Conservation (phyloP, 2,113 vertebrate genomes). For the Stegastes partitus region DNA sequence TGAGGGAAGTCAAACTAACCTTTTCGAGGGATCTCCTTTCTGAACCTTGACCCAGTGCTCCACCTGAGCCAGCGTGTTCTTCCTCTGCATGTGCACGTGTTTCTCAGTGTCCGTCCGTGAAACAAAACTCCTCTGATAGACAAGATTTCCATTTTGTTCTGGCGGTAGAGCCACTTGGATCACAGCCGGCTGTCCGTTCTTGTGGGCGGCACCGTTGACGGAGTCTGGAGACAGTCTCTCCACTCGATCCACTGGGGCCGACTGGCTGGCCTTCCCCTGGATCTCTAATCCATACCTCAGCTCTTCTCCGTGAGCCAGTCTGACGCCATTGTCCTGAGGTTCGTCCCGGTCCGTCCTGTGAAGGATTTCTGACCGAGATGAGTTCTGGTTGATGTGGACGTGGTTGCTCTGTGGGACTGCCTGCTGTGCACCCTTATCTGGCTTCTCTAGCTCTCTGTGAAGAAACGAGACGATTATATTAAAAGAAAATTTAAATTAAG, state of each 20-base stretch:
- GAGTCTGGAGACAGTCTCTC: conserved; percentile 87
- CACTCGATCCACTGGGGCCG: conserved; percentile 73
- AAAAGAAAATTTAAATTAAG: background rate
- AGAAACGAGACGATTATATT: conserved; percentile 19
- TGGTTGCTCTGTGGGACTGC: conserved; percentile 91
- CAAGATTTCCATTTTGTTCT: conserved; percentile 91
- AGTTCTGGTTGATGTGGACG: conserved; percentile 83
- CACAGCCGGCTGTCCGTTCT: conserved; percentile 85
- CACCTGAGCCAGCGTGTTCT: conserved; percentile 91
- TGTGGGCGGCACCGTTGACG: conserved; percentile 82
- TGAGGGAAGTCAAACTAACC: conserved; percentile 78
- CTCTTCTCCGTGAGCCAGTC: conserved; percentile 81
- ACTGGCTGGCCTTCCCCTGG: conserved; percentile 83
- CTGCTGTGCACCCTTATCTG: conserved; percentile 86
- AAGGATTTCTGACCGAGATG: conserved; percentile 78
- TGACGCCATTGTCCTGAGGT: conserved; percentile 78
- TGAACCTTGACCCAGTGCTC: conserved; percentile 96
- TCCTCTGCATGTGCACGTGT: conserved; percentile 91
- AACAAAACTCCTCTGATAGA: conserved; percentile 87
- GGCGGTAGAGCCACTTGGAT: conserved; percentile 77
- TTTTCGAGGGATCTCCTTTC: conserved; percentile 90
- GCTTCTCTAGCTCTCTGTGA: conserved; percentile 88
- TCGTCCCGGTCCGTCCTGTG: conserved; percentile 81
- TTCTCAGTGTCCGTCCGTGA: conserved; percentile 87
- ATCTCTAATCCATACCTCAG: conserved; percentile 84